Conservation (phyloP, 2,797 vertebrate species). For the Mionectes olivaceus region DNA sequence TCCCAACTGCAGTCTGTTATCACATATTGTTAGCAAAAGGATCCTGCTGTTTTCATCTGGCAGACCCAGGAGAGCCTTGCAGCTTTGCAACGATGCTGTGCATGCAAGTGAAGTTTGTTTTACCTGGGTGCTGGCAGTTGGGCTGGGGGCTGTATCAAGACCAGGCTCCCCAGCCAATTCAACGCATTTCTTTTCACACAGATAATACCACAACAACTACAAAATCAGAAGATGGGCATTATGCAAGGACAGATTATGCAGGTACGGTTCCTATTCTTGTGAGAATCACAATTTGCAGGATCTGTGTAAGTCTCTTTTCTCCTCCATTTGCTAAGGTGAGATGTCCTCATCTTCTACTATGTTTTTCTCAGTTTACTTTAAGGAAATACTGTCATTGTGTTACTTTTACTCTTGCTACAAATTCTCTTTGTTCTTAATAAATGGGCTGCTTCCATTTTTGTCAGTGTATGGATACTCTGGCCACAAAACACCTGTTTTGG, state of each 20-base stretch:
- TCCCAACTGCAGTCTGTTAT: constrained; percentile 48
- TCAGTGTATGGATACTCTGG: not conserved
- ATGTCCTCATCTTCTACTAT: not conserved
- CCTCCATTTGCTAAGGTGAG: not conserved
- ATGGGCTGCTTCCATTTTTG: not conserved
- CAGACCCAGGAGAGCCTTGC: not conserved
- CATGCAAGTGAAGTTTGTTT: not conserved
- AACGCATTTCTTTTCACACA: constrained; percentile 68
- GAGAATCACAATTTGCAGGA: not conserved
- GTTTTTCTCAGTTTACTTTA: not conserved
- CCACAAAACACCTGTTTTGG: constrained; percentile 28
- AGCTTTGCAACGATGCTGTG: not conserved
- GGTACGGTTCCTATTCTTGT: constrained; percentile 75
- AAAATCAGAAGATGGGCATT: constrained; percentile 93
- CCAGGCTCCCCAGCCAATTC: not conserved
- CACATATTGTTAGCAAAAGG: not conserved
- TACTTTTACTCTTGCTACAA: not conserved
- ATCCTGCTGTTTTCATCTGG: constrained; percentile 27
- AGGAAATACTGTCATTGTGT: not conserved
- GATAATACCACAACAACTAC: constrained; percentile 90
- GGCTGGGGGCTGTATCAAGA: not conserved
- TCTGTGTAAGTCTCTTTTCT: not conserved
- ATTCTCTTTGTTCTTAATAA: not conserved
- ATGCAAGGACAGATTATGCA: constrained; percentile 90
- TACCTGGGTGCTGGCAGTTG: not conserved